Conservation (phyloP, 53 echinoderm and acorn worm species). For the Stichopus horrens region DNA sequence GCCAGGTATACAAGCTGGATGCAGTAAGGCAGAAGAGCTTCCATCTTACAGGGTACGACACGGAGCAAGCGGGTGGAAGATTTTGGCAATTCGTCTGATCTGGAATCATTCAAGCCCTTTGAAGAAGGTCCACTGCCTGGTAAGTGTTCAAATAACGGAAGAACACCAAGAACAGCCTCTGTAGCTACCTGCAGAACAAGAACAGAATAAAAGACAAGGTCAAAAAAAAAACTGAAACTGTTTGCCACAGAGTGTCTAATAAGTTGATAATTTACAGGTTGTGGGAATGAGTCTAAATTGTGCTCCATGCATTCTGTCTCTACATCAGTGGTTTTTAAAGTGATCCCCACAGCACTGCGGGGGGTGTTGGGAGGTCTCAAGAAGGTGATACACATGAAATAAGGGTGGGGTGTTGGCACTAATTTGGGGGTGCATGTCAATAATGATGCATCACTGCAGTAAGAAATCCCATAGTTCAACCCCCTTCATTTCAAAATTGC, state of each 20-base stretch:
- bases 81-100: background rate
- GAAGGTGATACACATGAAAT: too few relatives aligned
- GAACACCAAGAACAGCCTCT: slow-evolving; percentile 63
- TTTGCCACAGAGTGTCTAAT: too few relatives aligned
- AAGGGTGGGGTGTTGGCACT: too few relatives aligned
- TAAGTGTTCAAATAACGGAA: slow-evolving; percentile 49
- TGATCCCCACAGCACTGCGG: background rate
- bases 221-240: background rate
- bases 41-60: slow-evolving; percentile 27
- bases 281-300: background rate
- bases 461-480: too few relatives aligned
- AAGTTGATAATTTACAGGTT: too few relatives aligned
- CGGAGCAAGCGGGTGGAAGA: background rate
- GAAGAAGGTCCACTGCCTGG: background rate
- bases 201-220: background rate
- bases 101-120: background rate
- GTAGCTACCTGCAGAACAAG: slow-evolving; percentile 49
- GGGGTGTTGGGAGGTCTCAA: too few relatives aligned
- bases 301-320: background rate
- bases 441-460: too few relatives aligned
- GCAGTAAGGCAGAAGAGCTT: slow-evolving; percentile 28
- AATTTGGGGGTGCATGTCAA: too few relatives aligned
- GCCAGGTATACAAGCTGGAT: slow-evolving; percentile 31
- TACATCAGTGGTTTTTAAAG: background rate
- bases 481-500: too few relatives aligned